Evolutionary conservation across 2,888 invertebrate species (phyloP), one percentile per base, ranked within the genome.

Genomic region (Therioaphis trifolii): DNA sequence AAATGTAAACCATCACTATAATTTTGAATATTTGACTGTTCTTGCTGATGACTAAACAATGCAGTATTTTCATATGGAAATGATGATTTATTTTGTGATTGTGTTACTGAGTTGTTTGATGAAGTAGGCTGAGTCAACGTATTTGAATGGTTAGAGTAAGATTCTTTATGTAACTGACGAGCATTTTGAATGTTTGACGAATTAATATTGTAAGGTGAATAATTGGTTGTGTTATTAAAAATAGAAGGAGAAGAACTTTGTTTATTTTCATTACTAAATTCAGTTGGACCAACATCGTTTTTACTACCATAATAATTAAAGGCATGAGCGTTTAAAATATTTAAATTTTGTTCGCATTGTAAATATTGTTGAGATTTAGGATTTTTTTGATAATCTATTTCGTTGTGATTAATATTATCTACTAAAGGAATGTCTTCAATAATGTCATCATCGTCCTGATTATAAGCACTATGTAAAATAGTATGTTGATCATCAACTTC

Each of bases 391-490:
- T 63, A 12, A 12, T 74, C 40, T 66, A 40, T 63, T 49, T 82
- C 35, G 40, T 63, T 61, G 4, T 49, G 49, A 21, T 35, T 80
- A 49, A 35, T 49, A 52, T 74, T 52, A 5, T 63, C 63, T 27
- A 52, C 35, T 82, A 66, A 72, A 52, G 63, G 49, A 74, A 82
- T 74, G 40, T 82, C 82, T 63, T 82, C 74, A 63, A 40, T 63
- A 24, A 69, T 43, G n/a, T 79, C 69, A 61, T 35, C 66, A 66
- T 80, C 58, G 35, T 63, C 61, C 35, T 82, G 82, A 63, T 71
- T 71, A 61, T 82, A 82, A 58, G 82, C 63, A 74, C 27, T 82
- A 61, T 82, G 72, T 63, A 82, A 72, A 49, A 82, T 40, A 27
- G 82, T 72, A 61, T 82, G 71, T 68, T 78, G 49, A 21, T 82